These are phyloP conservation scores for Agrilus cyanescens DNA, from an alignment of 2,888 invertebrate species.

Conservation along the genomic window DNA sequence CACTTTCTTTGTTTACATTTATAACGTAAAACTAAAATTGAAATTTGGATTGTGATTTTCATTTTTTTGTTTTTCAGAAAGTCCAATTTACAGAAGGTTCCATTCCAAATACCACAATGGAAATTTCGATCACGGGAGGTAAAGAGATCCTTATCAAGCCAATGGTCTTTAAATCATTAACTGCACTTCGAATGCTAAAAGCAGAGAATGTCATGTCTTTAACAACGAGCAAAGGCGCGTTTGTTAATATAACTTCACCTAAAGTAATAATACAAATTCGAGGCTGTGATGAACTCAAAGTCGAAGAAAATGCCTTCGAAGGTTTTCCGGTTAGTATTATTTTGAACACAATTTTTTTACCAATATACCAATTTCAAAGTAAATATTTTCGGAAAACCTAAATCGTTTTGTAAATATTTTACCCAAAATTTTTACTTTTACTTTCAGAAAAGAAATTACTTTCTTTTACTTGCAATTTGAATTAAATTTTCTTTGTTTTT, in stretches of 20 bases:
- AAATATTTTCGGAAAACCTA: too few species aligned
- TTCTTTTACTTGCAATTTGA: too few species aligned
- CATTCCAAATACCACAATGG: constrained; percentile 46
- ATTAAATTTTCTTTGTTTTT: constrained; percentile 28
- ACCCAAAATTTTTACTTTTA: not conserved
- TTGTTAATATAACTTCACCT: constrained; percentile 46
- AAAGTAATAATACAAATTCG: constrained; percentile 49
- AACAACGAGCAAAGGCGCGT: constrained; percentile 46
- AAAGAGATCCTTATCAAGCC: constrained; percentile 42
- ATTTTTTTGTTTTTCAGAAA: constrained; percentile 35
- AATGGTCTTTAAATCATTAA: constrained; percentile 44
- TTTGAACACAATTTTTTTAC: too few species aligned
- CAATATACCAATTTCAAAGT: too few species aligned
- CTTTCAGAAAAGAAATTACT: constrained; percentile 2
- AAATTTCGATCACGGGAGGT: constrained; percentile 46
- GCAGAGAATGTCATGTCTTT: constrained; percentile 42
- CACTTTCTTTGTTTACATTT: too few species aligned
- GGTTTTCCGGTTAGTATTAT: constrained; percentile 39
- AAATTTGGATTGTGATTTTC: not conserved
- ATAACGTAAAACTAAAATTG: too few species aligned
- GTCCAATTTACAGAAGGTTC: constrained; percentile 39
- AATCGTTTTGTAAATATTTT: too few species aligned
- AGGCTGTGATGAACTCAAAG: constrained; percentile 44
- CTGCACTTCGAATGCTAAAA: constrained; percentile 43
- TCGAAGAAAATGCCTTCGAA: constrained; percentile 52